phyloP scores from a whole-genome alignment of 1,140 invertebrate genomes.

The Muscidifurax raptorellus region DNA sequence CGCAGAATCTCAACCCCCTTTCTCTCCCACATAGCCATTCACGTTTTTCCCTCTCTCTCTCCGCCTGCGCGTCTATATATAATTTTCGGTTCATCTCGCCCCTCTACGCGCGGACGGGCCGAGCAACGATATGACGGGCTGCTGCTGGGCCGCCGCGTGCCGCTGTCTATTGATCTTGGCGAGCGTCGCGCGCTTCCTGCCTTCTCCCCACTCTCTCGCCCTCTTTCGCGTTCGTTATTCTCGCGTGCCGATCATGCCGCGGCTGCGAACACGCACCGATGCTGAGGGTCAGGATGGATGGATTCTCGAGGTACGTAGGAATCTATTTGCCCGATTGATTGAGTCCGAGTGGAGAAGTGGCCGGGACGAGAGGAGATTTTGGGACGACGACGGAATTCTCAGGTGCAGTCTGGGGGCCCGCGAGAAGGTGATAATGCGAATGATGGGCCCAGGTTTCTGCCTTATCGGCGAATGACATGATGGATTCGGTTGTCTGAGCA shows the following conservation, averaged over 20 bases:
- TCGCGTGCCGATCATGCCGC: conserved; percentile 23
- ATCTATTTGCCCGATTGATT: conserved; percentile 14
- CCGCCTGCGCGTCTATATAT: neutral
- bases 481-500: too few relatives aligned
- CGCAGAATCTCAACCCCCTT: neutral
- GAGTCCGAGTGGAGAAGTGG: neutral
- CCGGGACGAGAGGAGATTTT: too few relatives aligned
- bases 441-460: too few relatives aligned
- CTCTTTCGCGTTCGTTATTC: conserved; percentile 37
- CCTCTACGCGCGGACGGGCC: conserved; percentile 29
- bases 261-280: neutral
- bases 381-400: too few relatives aligned
- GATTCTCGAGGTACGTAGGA: conserved; percentile 4
- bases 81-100: neutral
- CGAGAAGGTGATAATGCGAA: too few relatives aligned
- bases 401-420: too few relatives aligned
- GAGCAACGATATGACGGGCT: conserved; percentile 63
- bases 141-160: conserved; percentile 25
- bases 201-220: conserved; percentile 47
- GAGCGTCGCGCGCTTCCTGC: conserved; percentile 59
- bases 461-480: too few relatives aligned
- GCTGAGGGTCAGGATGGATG: neutral
- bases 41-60: neutral
- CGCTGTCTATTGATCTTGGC: conserved; percentile 70
- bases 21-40: neutral